Base-by-base conservation (phyloP, 2,888 invertebrate species). In the Cotesia congregata region DNA sequence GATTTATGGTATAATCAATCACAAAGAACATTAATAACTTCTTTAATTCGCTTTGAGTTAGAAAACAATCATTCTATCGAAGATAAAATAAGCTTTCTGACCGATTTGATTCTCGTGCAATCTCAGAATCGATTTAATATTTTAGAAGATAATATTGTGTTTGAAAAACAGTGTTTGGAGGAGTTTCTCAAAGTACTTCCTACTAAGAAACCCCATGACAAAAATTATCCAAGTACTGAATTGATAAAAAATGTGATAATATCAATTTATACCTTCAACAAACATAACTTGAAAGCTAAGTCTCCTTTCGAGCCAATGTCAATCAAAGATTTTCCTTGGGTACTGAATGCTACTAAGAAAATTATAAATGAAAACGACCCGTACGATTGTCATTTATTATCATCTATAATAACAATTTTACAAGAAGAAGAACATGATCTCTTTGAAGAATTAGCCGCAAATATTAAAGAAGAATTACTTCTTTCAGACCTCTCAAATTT, bases 151-250 rank as follows among this genome's bases (percentile, higher is more conserved):
- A 41, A 81, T 77, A 20, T 20, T 20, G 20, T 20, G 20, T 20
- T 20, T 20, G 86, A 86, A 15, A 80, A 77, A n/a, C 76, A 60
- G 5, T 85, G 85, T 15, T 70, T 88, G 7, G 83, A 84, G 1
- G 65, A 62, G 1, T 83, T 83, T 15, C 60, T 86, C 2, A 60
- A 38, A 0, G 9, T 70, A 0, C 17, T 83, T 40, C 78, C 79
- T 4, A 5, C 38, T 5, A 75, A 76, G 38, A 79, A 76, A 0
- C 17, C 38, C 6, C 62, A 68, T 2, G 65, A 62, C 6, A 62
- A 17, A 15, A 17, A 1, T n/a, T 2, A 62, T 15, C 17, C 0
- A 0, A 7, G 0, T 0, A 5, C 4, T 62, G 17, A 6, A 5
- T 62, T 20, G 1, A 12, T 50, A 1, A 62, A 62, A 5, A 6